A percentile compares a stretch with the other conserved stretches of the same genome.
Conservation (phyloP, 2,113 vertebrate genomes). For the Carassius gibelio region DNA sequence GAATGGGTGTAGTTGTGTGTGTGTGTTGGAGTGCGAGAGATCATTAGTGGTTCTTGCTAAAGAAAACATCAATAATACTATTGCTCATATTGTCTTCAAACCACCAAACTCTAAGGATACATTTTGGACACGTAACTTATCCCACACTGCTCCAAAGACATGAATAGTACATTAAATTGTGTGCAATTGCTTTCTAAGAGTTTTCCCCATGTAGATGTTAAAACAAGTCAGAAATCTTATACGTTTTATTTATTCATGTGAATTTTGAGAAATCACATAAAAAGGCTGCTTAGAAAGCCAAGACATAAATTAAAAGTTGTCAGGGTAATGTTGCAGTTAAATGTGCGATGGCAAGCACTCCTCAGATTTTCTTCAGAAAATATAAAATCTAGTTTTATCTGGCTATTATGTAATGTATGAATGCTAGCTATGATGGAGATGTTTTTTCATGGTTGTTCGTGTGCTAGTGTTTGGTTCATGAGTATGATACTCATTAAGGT, state of each 20-base stretch:
- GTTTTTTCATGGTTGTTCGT: neutral
- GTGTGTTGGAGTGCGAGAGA: slow-evolving; percentile 15
- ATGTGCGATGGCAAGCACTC: no score
- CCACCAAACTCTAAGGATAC: neutral
- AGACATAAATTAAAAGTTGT: no score
- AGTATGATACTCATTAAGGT: neutral
- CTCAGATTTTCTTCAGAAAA: neutral
- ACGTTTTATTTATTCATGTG: no score
- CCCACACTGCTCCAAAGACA: neutral
- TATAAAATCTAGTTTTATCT: neutral
- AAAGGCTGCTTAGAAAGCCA: no score
- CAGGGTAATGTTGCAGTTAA: no score
- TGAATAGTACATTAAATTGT: neutral
- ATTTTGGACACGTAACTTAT: neutral
- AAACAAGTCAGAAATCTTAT: no score
- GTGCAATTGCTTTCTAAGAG: no score
- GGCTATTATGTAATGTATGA: no score
- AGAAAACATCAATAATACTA: slow-evolving; percentile 14
- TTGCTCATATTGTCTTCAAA: slow-evolving; percentile 8
- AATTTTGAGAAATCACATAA: no score
- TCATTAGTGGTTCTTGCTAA: slow-evolving; percentile 33
- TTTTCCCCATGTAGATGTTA: no score
- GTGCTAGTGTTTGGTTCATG: slow-evolving; percentile 13
- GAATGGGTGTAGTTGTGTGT: slow-evolving; percentile 13
- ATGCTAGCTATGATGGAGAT: no score